Evolutionary conservation across 2,797 vertebrate species (phyloP).

Genomic region (Pogonophryne albipinna): DNA sequence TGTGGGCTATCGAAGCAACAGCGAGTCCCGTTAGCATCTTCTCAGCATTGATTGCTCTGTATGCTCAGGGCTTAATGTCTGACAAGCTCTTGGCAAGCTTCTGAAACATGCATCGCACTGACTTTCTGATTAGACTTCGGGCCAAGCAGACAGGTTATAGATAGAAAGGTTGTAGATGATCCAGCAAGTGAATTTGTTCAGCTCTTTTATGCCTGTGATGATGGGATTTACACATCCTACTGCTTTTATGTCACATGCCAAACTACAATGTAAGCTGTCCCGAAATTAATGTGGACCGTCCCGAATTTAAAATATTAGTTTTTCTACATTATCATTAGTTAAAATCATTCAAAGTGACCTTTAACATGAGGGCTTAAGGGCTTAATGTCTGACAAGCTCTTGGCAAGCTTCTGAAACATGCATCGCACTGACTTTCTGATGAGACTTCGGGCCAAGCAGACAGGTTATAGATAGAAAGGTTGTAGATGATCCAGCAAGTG

Average conservation of each 20-base stretch:
- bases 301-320: too few species aligned
- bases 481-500: slow-evolving; percentile 25
- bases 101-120: slow-evolving; percentile 18
- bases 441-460: slow-evolving; percentile 18
- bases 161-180: slow-evolving; percentile 39
- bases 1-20: slow-evolving; percentile 22
- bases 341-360: too few species aligned
- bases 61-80: slow-evolving; percentile 24
- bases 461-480: slow-evolving; percentile 38
- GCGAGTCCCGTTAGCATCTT: slow-evolving; percentile 20
- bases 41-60: slow-evolving; percentile 30
- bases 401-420: slow-evolving; percentile 20
- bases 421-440: slow-evolving; percentile 22
- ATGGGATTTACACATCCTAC: slow-evolving; percentile 50
- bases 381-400: slow-evolving; percentile 34
- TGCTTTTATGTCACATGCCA: slow-evolving; percentile 14
- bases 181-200: slow-evolving; percentile 33
- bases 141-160: slow-evolving; percentile 29
- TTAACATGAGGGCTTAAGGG: background rate
- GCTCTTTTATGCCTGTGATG: slow-evolving; percentile 43
- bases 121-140: slow-evolving; percentile 24
- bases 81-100: slow-evolving; percentile 22
- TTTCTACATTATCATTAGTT: too few species aligned
- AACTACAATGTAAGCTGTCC: too few species aligned
- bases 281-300: too few species aligned